These are phyloP conservation scores for Pollimyrus isidori DNA, from an alignment of 2,113 vertebrate species.

Conservation along the genomic window DNA sequence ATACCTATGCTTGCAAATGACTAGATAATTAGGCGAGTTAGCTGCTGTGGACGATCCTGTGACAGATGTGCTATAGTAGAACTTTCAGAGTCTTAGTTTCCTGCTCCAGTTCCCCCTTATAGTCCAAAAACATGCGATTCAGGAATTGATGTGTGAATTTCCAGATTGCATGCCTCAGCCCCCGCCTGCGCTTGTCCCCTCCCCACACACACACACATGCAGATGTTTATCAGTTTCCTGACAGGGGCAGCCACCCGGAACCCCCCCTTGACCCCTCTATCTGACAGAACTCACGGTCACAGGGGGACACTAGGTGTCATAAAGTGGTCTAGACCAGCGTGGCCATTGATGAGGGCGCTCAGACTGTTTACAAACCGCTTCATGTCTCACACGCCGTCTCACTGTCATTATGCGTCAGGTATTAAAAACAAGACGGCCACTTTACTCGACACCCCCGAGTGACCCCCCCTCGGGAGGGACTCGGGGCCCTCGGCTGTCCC, in stretches of 20 bases:
- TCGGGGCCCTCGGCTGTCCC: slow-evolving; percentile 6
- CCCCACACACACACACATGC: too few relatives aligned
- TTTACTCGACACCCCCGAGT: background rate
- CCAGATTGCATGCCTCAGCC: background rate
- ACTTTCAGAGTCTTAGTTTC: background rate
- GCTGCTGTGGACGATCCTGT: background rate
- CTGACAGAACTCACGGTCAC: background rate
- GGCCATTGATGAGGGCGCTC: background rate
- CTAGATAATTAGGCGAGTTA: background rate
- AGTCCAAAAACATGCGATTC: background rate
- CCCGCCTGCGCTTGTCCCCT: too few relatives aligned
- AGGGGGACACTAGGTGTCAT: background rate
- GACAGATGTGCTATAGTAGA: background rate
- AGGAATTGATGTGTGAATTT: background rate
- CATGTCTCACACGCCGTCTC: background rate
- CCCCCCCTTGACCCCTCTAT: slow-evolving; percentile 8
- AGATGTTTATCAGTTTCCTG: slow-evolving; percentile 66
- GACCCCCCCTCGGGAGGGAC: background rate
- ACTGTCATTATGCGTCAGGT: background rate
- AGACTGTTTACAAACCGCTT: background rate
- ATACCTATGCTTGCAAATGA: background rate
- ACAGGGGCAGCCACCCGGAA: slow-evolving; percentile 54
- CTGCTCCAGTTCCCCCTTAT: background rate
- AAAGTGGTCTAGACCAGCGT: background rate
- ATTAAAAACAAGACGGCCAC: background rate